A percentile compares a stretch with the other conserved stretches of the same genome.
These are phyloP conservation scores for Hirtodrosophila alboralis DNA, from an alignment of 2,888 invertebrate genomes.

Conservation along the genomic window DNA sequence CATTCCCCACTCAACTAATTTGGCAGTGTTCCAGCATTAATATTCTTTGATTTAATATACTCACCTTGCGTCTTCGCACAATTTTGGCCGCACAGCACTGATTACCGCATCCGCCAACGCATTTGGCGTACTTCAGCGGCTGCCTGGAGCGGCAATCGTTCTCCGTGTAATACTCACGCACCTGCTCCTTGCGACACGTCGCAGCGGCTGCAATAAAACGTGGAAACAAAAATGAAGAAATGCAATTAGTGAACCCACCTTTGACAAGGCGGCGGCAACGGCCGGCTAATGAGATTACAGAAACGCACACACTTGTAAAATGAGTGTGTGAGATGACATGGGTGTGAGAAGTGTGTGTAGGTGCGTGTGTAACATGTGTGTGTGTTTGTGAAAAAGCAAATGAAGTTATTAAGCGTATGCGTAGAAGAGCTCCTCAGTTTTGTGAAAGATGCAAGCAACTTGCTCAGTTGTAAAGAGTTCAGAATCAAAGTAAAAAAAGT, in stretches of 20 bases:
- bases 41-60: constrained; percentile 12
- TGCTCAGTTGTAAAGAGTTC: constrained; percentile 16
- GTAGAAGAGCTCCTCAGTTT: background rate
- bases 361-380: constrained; percentile 8
- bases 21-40: background rate
- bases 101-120: constrained; percentile 91
- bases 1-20: background rate
- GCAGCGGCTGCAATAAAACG: constrained; percentile 86
- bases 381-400: constrained; percentile 44
- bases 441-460: constrained; percentile 18
- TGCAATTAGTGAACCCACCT: constrained; percentile 53
- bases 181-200: constrained; percentile 94
- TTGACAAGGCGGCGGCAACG: constrained; percentile 46
- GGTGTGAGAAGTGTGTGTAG: constrained; percentile 22
- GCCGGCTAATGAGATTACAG: constrained; percentile 64
- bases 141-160: constrained; percentile 95
- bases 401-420: constrained; percentile 45
- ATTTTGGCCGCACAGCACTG: constrained; percentile 96
- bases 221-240: constrained; percentile 46
- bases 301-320: constrained; percentile 19
- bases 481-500: constrained; percentile 21
- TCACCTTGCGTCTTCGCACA: constrained; percentile 96
- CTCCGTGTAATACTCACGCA: constrained; percentile 94
- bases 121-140: constrained; percentile 95
- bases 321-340: constrained; percentile 32